A percentile compares a stretch with the other conserved stretches of the same genome.
phyloP scores from a whole-genome alignment of 2,797 vertebrate genomes.

The Phrynocephalus forsythii region DNA sequence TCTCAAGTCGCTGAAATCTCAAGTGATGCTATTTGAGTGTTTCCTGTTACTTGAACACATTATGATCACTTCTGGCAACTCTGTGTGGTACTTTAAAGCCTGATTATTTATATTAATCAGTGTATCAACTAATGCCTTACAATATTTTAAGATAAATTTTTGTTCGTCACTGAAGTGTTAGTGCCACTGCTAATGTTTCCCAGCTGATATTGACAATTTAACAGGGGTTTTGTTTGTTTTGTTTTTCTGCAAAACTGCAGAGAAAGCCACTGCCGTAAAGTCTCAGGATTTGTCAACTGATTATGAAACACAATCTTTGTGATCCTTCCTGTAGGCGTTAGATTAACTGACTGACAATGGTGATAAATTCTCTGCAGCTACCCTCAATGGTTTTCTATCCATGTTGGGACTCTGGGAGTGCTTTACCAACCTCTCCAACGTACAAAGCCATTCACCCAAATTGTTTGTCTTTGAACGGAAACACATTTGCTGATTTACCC shows the following conservation, averaged over 20 bases:
- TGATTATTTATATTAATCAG: no score
- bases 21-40: no score
- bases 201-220: neutral
- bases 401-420: neutral
- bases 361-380: slow-evolving; percentile 40
- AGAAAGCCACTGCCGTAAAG: neutral
- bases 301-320: slow-evolving; percentile 12
- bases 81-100: no score
- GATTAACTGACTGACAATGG: slow-evolving; percentile 40
- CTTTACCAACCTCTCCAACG: neutral
- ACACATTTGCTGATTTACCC: slow-evolving; percentile 19
- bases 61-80: no score
- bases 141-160: no score
- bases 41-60: no score
- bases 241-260: neutral
- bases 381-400: neutral
- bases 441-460: neutral
- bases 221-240: neutral
- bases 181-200: no score
- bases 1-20: no score
- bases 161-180: no score
- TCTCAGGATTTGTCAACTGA: slow-evolving; percentile 53
- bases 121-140: no score
- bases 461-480: slow-evolving; percentile 21
- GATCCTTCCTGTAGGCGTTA: slow-evolving; percentile 36